Evolutionary conservation across 64 coral and sea anemone species (phyloP).

Genomic region (Dendronephthya gigantea): DNA sequence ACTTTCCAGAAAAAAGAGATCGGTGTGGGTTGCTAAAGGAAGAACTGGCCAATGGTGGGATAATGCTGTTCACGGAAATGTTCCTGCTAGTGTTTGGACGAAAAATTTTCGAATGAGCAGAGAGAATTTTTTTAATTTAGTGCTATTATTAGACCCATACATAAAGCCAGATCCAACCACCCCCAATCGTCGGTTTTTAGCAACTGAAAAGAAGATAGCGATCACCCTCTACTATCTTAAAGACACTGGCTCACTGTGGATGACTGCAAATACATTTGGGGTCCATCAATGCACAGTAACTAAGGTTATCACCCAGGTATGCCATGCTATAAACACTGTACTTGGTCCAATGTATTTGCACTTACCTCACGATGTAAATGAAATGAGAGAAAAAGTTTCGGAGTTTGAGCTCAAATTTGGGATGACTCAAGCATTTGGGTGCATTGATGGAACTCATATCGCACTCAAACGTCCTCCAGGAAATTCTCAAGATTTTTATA

Average conservation of each 20-base stretch:
- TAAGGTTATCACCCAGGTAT: conserved; percentile 16
- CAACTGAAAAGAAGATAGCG: background rate
- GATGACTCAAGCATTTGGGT: conserved; percentile 46
- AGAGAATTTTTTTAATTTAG: background rate
- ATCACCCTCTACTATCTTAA: background rate
- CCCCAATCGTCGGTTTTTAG: background rate
- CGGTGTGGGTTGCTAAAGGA: background rate
- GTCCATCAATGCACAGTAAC: conserved; percentile 27
- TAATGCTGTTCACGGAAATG: background rate
- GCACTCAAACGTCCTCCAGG: conserved; percentile 23
- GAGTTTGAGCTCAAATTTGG: conserved; percentile 43
- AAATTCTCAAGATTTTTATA: conserved; percentile 37
- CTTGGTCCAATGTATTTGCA: conserved; percentile 39
- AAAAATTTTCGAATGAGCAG: background rate
- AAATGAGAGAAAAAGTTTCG: conserved; percentile 42
- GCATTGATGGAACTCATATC: conserved; percentile 45
- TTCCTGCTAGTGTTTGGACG: background rate
- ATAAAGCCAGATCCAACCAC: background rate
- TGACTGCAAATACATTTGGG: conserved; percentile 31
- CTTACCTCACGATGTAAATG: conserved; percentile 30
- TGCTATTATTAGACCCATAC: background rate
- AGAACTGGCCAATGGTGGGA: background rate
- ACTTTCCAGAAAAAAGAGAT: background rate
- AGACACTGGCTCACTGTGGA: conserved; percentile 6
- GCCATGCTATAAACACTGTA: conserved; percentile 13